phyloP scores from a whole-genome alignment of 37 sponge, comb jelly and placozoan genomes.

The Petrosia ficiformis region DNA sequence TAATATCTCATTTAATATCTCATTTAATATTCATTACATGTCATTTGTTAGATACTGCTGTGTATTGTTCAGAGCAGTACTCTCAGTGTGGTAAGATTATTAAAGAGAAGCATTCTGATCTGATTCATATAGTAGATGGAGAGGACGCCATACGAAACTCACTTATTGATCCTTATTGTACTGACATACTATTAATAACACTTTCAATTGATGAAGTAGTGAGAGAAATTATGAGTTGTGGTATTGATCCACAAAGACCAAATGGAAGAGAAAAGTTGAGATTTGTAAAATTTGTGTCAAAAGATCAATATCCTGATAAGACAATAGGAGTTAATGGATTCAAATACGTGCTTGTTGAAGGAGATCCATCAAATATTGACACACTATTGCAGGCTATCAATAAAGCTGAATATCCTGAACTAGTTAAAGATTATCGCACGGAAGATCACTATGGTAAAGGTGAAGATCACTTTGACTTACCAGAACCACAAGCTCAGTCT shows the following conservation, averaged over 20 bases:
- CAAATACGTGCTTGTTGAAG: background rate
- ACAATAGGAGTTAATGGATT: background rate
- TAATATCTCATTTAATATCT: background rate
- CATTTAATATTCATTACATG: background rate
- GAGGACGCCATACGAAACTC: background rate
- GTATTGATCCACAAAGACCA: no score
- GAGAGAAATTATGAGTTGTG: background rate
- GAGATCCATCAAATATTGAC: background rate
- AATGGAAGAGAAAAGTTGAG: background rate
- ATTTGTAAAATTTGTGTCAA: background rate
- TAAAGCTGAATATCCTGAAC: background rate
- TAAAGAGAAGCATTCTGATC: background rate
- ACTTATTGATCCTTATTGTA: background rate
- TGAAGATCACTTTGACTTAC: background rate
- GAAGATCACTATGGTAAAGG: background rate
- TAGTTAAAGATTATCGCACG: background rate
- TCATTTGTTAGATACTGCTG: slow-evolving; percentile 1
- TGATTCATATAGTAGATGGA: background rate
- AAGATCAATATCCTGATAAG: background rate
- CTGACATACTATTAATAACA: background rate
- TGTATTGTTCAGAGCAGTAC: background rate
- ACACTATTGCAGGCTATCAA: background rate
- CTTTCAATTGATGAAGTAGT: background rate
- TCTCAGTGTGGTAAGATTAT: background rate
- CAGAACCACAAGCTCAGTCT: background rate